Evolutionary conservation across 2,888 invertebrate species (phyloP), one percentile per base, ranked within the genome.

Genomic region (Dasypogon diadema): DNA sequence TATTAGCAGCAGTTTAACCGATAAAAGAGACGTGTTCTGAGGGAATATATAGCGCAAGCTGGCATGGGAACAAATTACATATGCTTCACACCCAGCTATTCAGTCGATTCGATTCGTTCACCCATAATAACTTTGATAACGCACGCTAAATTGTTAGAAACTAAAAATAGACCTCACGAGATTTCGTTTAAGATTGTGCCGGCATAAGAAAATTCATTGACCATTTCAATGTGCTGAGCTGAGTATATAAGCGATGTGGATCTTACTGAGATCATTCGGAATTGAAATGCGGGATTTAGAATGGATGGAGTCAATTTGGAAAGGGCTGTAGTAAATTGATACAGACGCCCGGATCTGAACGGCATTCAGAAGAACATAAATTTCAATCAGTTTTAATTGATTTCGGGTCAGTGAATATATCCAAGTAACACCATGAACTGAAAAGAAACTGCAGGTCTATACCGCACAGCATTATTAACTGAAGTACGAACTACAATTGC

Each of bases 111-210:
- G 60, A 60, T 60, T 60, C 37, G 60, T 34, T 60, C 21, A 12
- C 42, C 26, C 24, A 46, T 65, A 37, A 65, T 63, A n/a, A 46
- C 22, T 65, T 65, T 65, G 65, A 65, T 65, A 65, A 65, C 46
- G 65, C 65, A 65, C 21, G 65, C 65, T 65, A 46, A 65, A 65
- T 46, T 46, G 46, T 48, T 65, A 37, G 16, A 18, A 37, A 65
- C 65, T 65, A 65, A 46, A 65, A 65, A 65, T 65, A 65, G 65
- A 46, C n/a, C 46, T 37, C 65, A 37, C 65, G 65, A 65, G 65
- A 65, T 65, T 65, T 46, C 65, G 48, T 48, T 24, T 65, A 24
- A 63, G 65, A 65, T 65, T 46, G 24, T 22, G 46, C 24, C 6
- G 51, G 5, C 51, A 6, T 51, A 2, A 14, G 16, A n/a, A 51